Evolutionary conservation across 1,140 invertebrate genomes (phyloP), one percentile per base, ranked within the genome.

Genomic region (Rhopalosiphum padi): DNA sequence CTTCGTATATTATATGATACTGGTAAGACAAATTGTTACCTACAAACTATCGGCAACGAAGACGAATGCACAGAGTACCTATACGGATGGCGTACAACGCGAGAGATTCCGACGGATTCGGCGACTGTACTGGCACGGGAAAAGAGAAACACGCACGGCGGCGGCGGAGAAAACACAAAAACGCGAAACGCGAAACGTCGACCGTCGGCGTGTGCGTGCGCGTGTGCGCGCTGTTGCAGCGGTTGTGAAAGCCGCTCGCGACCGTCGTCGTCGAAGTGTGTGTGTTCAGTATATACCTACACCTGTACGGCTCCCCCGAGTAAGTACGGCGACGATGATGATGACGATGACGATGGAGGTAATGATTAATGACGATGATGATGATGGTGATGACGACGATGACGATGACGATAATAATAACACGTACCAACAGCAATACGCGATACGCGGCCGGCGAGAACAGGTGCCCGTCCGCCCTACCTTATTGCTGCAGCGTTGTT

Each of bases 241-340:
- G 25, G 88, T 55, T 51, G 91, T 83, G 91, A 91, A 91, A 91
- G 90, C 90, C 55, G 43, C 60, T 85, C 82, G 83, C 23, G 90
- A 43, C 55, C 6, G 90, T 91, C 35, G 55, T 21, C 83, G 83
- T 25, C 43, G 41, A 25, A 41, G 85, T 41, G 23, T 15, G 41
- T 5, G 25, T n/a, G 30, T 25, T 43, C 7, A 6, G 60, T 68
- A 18, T 77, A 60, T 60, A 51, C 11, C 11, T 25, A n/a, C n/a
- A n/a, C 60, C 60, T 68, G 25, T 68, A 77, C 30, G n/a, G n/a
- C 60, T 77, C 60, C n/a, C n/a, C n/a, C 60, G 30, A 77, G 60
- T 35, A n/a, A 30, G 60, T 68, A 22, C 60, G 30, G n/a, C 15
- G 60, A 68, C 25, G 60, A 15, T 11, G 60, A 15, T 11, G 60